Evolutionary conservation across 1,140 invertebrate species (phyloP).

Genomic region (Drosophila subpulchrella): DNA sequence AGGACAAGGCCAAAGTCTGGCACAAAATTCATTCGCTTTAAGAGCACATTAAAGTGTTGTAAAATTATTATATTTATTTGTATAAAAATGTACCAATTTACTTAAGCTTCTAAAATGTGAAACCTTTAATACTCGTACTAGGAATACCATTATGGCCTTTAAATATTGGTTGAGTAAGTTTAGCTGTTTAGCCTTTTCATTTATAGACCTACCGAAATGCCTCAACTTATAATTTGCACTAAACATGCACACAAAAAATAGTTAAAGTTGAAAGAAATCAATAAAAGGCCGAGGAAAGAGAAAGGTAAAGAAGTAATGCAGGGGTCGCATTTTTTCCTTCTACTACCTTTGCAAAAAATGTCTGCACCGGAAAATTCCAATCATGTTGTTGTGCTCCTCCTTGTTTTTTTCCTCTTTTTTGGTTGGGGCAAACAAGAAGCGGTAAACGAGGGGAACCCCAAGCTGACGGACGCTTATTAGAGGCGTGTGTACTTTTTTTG

Average conservation of each 20-base stretch:
- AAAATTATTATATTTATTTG: neutral
- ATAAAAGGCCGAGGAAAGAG: slow-evolving; percentile 48
- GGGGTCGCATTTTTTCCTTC: slow-evolving; percentile 48
- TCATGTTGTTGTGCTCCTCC: slow-evolving; percentile 63
- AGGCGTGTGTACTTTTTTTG: slow-evolving; percentile 27
- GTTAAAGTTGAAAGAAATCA: slow-evolving; percentile 60
- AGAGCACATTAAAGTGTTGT: slow-evolving; percentile 13
- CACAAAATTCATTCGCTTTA: slow-evolving; percentile 2
- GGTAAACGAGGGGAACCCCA: slow-evolving; percentile 27
- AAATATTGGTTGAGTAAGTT: neutral
- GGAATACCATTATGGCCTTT: neutral
- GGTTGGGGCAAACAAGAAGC: slow-evolving; percentile 54
- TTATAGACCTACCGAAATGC: neutral
- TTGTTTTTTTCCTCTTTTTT: slow-evolving; percentile 21
- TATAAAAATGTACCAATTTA: neutral
- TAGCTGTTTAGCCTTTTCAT: neutral
- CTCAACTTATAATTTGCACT: slow-evolving; percentile 23
- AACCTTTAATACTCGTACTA: no score
- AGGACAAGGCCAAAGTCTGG: slow-evolving; percentile 23
- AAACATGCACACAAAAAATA: slow-evolving; percentile 33
- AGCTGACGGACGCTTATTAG: slow-evolving; percentile 65
- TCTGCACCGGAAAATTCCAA: slow-evolving; percentile 82
- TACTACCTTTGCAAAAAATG: slow-evolving; percentile 67
- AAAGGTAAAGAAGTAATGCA: slow-evolving; percentile 49
- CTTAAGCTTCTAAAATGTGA: no score